Evolutionary conservation across 2,888 invertebrate genomes (phyloP).

Genomic region (Penaeus monodon): DNA sequence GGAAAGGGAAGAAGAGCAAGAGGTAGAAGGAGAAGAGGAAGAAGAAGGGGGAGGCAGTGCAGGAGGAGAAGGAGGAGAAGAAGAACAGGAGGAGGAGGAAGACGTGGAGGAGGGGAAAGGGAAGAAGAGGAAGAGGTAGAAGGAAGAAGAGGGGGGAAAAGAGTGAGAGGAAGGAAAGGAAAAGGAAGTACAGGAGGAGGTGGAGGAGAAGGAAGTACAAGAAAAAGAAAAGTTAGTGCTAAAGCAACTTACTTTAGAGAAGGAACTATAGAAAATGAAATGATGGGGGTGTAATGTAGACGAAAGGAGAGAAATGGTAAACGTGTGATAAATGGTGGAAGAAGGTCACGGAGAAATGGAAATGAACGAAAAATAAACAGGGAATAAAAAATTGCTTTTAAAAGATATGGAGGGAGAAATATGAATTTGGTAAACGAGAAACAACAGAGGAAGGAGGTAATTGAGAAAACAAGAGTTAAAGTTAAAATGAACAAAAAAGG

Average conservation of each 20-base stretch:
- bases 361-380: not conserved
- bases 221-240: too few species aligned
- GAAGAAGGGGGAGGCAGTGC: not conserved
- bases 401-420: not conserved
- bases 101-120: not conserved
- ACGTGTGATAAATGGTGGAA: too few species aligned
- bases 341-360: not conserved
- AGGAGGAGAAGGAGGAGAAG: not conserved
- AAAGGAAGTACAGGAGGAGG: not conserved
- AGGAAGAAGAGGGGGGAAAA: not conserved
- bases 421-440: not conserved
- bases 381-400: not conserved
- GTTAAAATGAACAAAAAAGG: not conserved
- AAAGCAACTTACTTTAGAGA: too few species aligned
- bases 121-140: not conserved
- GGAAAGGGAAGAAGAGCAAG: not conserved
- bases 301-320: too few species aligned
- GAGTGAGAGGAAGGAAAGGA: not conserved
- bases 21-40: conserved; percentile 2
- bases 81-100: too few species aligned
- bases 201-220: not conserved
- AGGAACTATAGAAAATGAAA: too few species aligned
- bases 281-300: too few species aligned
- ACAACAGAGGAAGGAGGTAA: not conserved
- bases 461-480: not conserved